These are phyloP conservation scores for Physella acuta DNA, from an alignment of 1,140 invertebrate genomes.

Conservation along the genomic window DNA sequence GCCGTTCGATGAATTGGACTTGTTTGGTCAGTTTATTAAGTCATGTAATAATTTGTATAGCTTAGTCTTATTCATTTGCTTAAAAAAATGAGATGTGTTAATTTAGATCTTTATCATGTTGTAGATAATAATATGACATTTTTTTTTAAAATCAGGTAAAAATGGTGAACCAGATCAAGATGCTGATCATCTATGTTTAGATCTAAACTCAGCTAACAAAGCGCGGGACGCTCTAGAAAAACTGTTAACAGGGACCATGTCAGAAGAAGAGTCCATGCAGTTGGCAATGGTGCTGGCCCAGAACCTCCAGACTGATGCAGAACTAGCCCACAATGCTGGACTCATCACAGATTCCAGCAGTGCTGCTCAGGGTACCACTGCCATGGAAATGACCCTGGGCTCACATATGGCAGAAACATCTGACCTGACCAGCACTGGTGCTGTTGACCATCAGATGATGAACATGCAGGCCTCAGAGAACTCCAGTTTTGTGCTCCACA, in stretches of 20 bases:
- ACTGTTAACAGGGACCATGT: slow-evolving; percentile 37
- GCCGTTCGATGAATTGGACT: slow-evolving; percentile 87
- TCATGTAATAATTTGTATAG: no score
- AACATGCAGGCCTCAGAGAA: slow-evolving; percentile 2
- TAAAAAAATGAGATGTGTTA: no score
- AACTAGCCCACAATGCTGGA: slow-evolving; percentile 15
- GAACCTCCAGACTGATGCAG: slow-evolving; percentile 19
- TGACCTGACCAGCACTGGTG: neutral
- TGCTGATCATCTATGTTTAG: slow-evolving; percentile 42
- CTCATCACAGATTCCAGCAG: slow-evolving; percentile 3
- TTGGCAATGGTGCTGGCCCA: slow-evolving; percentile 26
- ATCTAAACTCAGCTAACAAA: slow-evolving; percentile 36
- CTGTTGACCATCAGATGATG: neutral
- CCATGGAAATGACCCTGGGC: neutral
- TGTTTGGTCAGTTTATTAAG: slow-evolving; percentile 74
- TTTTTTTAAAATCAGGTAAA: slow-evolving; percentile 33
- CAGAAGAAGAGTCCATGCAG: slow-evolving; percentile 34
- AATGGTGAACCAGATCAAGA: slow-evolving; percentile 41
- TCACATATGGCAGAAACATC: neutral
- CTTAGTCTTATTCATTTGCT: no score
- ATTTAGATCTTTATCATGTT: no score
- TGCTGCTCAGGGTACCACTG: neutral
- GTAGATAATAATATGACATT: no score
- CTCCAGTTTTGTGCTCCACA: no score
- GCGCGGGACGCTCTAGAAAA: slow-evolving; percentile 43